Base-by-base conservation (phyloP, 1,140 invertebrate genomes). In the Drosophila sulfurigaster region DNA sequence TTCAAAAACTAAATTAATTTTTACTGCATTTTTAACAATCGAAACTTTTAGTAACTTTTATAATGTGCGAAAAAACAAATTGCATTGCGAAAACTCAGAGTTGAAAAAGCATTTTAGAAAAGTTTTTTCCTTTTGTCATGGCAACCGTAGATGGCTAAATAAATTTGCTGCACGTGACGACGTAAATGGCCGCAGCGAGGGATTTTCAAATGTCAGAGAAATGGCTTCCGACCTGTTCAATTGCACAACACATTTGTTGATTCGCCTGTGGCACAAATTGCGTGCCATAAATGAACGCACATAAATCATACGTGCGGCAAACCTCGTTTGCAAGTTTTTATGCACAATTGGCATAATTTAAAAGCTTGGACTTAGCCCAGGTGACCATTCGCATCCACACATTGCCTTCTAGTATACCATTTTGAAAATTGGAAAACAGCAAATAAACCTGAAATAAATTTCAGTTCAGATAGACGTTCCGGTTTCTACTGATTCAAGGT, bases 261-360 rank as follows among this genome's bases (percentile, higher is more conserved):
- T 75, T 79, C 71, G 68, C 62, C 68, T 73, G 59, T 56, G 68
- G 63, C 59, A 49, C 73, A 77, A 86, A 81, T 74, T 81, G 76
- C 67, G 60, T 70, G 57, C 73, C 48, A 58, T 76, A 79, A 81
- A 76, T 77, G 76, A 58, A 82, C 77, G 82, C 43, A 81, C 72
- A 82, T 87, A 82, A 88, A 82, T 87, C 82, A 82, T 71, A 69
- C 54, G 54, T 77, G 82, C 66, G 65, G 78, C 67, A 78, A 86
- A 81, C 71, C 72, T 76, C 38, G 70, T 46, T 76, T 63, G 38
- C 62, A 82, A 65, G 45, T 65, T 82, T 87, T 72, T 45, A 87
- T 82, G 76, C 82, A 79, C 79, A 79, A 87, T 79, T 86, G 79
- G 43, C 52, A 28, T 35, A 79, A 67, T 46, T 52, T 38, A 8